These are phyloP conservation scores for Pherbina coryleti DNA, from an alignment of 2,888 invertebrate species.

Conservation along the genomic window DNA sequence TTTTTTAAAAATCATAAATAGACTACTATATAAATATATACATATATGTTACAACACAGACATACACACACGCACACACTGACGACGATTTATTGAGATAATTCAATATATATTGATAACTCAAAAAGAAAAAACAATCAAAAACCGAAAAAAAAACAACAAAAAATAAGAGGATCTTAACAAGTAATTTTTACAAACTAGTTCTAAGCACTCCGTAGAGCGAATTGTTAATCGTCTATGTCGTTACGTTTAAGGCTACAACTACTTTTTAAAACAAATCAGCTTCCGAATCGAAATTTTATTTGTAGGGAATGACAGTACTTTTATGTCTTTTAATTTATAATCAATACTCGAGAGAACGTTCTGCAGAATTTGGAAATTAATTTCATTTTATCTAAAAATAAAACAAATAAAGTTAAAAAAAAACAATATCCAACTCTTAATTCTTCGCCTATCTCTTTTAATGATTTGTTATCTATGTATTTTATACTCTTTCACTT, in stretches of 20 bases:
- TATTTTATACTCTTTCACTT: background rate
- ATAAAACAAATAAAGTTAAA: background rate
- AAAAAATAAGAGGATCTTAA: background rate
- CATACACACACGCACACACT: background rate
- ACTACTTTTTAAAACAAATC: too few species aligned
- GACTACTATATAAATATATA: background rate
- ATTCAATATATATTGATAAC: background rate
- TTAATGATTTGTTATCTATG: background rate
- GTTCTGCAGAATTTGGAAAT: too few species aligned
- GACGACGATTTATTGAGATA: background rate
- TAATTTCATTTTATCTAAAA: background rate
- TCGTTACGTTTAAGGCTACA: conserved; percentile 5
- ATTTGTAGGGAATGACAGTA: too few species aligned
- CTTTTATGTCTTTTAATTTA: too few species aligned
- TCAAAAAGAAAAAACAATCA: too few species aligned
- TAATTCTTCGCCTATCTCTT: conserved; percentile 5
- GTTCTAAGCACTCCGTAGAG: conserved; percentile 5
- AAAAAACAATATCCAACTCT: background rate
- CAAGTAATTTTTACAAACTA: conserved; percentile 20
- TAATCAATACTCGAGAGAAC: too few species aligned
- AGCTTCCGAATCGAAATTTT: too few species aligned
- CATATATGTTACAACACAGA: conserved; percentile 9
- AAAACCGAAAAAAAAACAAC: background rate
- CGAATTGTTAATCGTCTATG: conserved; percentile 13
- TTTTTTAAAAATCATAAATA: background rate